Evolutionary conservation across 2,797 vertebrate genomes (phyloP), one percentile per base, ranked within the genome.

Genomic region (Catostomus latipinnis): DNA sequence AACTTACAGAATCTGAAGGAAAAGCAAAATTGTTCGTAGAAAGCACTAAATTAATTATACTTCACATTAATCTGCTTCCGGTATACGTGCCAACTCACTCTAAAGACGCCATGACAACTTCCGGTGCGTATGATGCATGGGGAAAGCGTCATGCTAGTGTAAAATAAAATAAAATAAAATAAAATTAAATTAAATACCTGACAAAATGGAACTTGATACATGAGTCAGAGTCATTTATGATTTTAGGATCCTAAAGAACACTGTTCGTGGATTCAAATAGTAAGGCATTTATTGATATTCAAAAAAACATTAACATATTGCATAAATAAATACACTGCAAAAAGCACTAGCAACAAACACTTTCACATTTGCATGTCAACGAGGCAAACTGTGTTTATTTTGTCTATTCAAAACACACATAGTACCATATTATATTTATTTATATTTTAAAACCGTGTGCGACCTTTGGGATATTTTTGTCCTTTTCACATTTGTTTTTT

Each of bases 51-150:
- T 34, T 11, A 52, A 49, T 16, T 71, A 13, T 60, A 8, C 49
- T 54, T 6, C 60, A 49, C 63, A 46, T 13, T 16, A 16, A 66
- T 73, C 13, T 66, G 66, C 73, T 86, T 86, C 85, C 85, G 85
- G 63, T 73, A 68, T 82, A 75, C 83, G 82, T 86, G 85, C 74
- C 76, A 71, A 70, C 72, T 63, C 81, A 71, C 58, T 18, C 66
- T 50, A 62, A 71, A 14, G 65, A 49, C 71, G 61, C 18, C 5
- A 1, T 52, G 71, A 70, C 50, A 3, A 43, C 56, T 66, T 83
- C 76, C 71, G n/a, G 70, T 70, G 7, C 34, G 34, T 34, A 34
- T 34, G 34, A 4, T 34, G 22, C 2, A 34, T 34, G 9, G 11
- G 16, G 9, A 7, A 10, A 52, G 11, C 50, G 6, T 5, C 43